Evolutionary conservation across 2,888 invertebrate species (phyloP).

Genomic region (Trichopoda pennipes): DNA sequence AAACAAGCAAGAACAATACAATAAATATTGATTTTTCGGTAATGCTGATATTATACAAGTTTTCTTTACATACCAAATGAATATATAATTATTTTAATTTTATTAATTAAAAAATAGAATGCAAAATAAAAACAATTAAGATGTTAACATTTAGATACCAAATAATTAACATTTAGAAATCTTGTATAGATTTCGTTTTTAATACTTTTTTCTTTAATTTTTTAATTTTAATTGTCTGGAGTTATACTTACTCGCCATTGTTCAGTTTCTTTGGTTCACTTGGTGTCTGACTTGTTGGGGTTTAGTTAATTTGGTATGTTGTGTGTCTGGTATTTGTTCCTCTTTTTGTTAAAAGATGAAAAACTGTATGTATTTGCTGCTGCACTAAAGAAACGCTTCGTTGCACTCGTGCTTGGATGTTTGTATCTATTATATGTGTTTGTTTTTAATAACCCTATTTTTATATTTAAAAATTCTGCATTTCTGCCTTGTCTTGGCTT

Average conservation of each 20-base stretch:
- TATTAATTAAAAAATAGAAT: too few relatives aligned
- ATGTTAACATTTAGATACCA: too few relatives aligned
- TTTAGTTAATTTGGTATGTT: slow-evolving; percentile 51
- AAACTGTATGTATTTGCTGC: slow-evolving; percentile 48
- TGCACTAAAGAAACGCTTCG: slow-evolving; percentile 60
- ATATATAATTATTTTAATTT: background rate
- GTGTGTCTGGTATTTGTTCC: slow-evolving; percentile 45
- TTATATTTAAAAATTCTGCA: slow-evolving; percentile 25
- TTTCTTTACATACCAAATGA: background rate
- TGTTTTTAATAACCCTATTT: slow-evolving; percentile 23
- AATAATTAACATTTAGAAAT: too few relatives aligned
- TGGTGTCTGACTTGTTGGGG: slow-evolving; percentile 50
- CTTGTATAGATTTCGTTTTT: too few relatives aligned
- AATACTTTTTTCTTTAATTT: background rate
- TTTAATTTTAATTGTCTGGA: slow-evolving; percentile 32
- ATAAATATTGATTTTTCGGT: slow-evolving; percentile 65
- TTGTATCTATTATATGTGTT: slow-evolving; percentile 38
- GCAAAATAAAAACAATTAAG: too few relatives aligned
- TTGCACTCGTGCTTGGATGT: slow-evolving; percentile 53
- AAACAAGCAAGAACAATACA: slow-evolving; percentile 27
- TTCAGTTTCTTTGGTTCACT: slow-evolving; percentile 68
- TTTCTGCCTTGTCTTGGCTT: background rate
- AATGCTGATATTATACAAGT: background rate
- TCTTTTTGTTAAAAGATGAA: slow-evolving; percentile 46
- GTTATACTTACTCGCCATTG: slow-evolving; percentile 77